Evolutionary conservation across 2,888 invertebrate genomes (phyloP).

Genomic region (Eumerus sabulonum): DNA sequence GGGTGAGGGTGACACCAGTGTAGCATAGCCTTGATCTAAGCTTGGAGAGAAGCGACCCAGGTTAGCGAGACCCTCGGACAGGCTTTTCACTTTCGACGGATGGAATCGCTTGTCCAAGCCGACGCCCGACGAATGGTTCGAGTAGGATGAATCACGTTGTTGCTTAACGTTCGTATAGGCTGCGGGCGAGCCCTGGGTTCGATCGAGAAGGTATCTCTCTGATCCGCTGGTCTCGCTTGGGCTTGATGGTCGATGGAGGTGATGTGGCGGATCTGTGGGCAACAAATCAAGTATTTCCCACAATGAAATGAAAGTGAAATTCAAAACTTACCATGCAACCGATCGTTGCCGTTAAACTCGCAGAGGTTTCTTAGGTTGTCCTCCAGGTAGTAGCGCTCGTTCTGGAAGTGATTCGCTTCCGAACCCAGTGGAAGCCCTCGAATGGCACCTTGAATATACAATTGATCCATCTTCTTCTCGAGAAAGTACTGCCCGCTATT

Average conservation of each 20-base stretch:
- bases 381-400: constrained; percentile 78
- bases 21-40: constrained; percentile 90
- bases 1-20: constrained; percentile 83
- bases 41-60: constrained; percentile 82
- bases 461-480: constrained; percentile 78
- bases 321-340: constrained; percentile 73
- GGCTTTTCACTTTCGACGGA: constrained; percentile 77
- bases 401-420: constrained; percentile 77
- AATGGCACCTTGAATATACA: constrained; percentile 77
- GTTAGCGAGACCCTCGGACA: constrained; percentile 77
- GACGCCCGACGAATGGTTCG: constrained; percentile 70
- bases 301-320: background rate
- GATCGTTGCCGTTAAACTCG: constrained; percentile 75
- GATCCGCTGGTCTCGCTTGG: constrained; percentile 79
- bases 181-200: constrained; percentile 76
- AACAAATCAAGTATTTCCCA: background rate
- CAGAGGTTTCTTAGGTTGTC: constrained; percentile 73
- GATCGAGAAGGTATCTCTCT: constrained; percentile 77
- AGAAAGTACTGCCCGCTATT: constrained; percentile 76
- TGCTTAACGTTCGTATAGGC: constrained; percentile 73
- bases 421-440: constrained; percentile 77
- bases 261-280: constrained; percentile 73
- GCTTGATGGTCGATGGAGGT: constrained; percentile 76
- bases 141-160: constrained; percentile 71
- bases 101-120: constrained; percentile 75